Evolutionary conservation across 2,797 vertebrate species (phyloP).

Genomic region (Nannoperca australis): DNA sequence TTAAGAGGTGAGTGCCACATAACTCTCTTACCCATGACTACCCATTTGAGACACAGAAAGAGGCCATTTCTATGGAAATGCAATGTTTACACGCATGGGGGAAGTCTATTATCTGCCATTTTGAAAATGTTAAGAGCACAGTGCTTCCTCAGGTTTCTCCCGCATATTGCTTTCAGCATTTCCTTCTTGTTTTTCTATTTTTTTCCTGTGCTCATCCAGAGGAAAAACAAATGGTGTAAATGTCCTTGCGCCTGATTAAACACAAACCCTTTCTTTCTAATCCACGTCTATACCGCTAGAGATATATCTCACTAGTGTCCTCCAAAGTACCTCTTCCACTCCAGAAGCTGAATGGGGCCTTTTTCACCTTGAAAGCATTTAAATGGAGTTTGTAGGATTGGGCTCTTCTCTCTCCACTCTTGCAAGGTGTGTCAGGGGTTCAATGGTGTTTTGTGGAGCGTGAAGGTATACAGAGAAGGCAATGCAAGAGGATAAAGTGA

Average conservation of each 20-base stretch:
- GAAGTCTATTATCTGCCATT: conserved; percentile 84
- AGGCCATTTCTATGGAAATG: conserved; percentile 86
- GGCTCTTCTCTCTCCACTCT: conserved; percentile 63
- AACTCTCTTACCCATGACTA: conserved; percentile 71
- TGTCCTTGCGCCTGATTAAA: conserved; percentile 78
- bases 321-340: conserved; percentile 64
- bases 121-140: conserved; percentile 78
- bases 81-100: conserved; percentile 84
- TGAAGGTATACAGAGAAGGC: conserved; percentile 64
- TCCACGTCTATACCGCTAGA: conserved; percentile 47
- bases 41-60: conserved; percentile 72
- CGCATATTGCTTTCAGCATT: conserved; percentile 67
- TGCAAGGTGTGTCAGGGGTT: conserved; percentile 74
- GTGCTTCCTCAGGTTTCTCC: conserved; percentile 61
- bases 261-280: conserved; percentile 59
- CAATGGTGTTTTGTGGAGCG: conserved; percentile 68
- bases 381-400: conserved; percentile 71
- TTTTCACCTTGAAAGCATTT: conserved; percentile 82
- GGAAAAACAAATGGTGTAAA: conserved; percentile 84
- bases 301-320: conserved; percentile 61
- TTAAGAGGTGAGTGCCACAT: conserved; percentile 75
- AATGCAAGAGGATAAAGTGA: conserved; percentile 62
- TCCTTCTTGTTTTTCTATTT: conserved; percentile 58
- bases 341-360: conserved; percentile 63
- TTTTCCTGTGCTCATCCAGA: conserved; percentile 70